A percentile compares a stretch with the other conserved stretches of the same genome.
phyloP scores from a whole-genome alignment of 2,888 invertebrate species.

The Chaetogeoica ovagalla region DNA sequence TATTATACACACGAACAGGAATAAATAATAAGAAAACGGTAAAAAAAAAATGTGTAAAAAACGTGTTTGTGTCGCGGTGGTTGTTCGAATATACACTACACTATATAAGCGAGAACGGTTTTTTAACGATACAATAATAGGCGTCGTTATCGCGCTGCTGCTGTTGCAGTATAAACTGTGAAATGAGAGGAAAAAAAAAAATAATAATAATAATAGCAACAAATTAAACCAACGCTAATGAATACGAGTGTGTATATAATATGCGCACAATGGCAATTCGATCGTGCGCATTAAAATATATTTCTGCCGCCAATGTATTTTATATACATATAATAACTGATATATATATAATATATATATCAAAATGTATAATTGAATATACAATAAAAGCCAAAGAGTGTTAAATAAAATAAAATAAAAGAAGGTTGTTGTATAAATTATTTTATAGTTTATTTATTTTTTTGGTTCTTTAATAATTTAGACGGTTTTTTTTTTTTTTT shows the following conservation, averaged over 20 bases:
- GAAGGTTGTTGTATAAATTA: too few relatives aligned
- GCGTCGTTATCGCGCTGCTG: conserved; percentile 28
- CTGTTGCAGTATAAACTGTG: not conserved
- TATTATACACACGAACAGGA: too few relatives aligned
- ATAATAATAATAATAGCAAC: not conserved
- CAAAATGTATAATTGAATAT: too few relatives aligned
- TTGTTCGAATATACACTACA: conserved; percentile 2
- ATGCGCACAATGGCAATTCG: conserved; percentile 14
- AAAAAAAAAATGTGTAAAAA: not conserved
- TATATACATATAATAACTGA: too few relatives aligned
- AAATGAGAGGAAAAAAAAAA: conserved; percentile 1
- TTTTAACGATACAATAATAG: conserved; percentile 48
- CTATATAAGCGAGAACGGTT: conserved; percentile 5
- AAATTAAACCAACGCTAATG: conserved; percentile 39
- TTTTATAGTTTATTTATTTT: too few relatives aligned
- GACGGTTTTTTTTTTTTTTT: too few relatives aligned
- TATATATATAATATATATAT: too few relatives aligned
- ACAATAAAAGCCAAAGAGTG: too few relatives aligned
- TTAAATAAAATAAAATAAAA: too few relatives aligned
- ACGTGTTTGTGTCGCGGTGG: not conserved
- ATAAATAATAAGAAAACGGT: not conserved
- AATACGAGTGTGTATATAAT: not conserved
- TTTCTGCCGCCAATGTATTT: not conserved
- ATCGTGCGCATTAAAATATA: not conserved
- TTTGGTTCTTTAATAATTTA: too few relatives aligned